These are phyloP conservation scores for Oryctes rhinoceros DNA, from an alignment of 1,140 invertebrate species.

Conservation along the genomic window DNA sequence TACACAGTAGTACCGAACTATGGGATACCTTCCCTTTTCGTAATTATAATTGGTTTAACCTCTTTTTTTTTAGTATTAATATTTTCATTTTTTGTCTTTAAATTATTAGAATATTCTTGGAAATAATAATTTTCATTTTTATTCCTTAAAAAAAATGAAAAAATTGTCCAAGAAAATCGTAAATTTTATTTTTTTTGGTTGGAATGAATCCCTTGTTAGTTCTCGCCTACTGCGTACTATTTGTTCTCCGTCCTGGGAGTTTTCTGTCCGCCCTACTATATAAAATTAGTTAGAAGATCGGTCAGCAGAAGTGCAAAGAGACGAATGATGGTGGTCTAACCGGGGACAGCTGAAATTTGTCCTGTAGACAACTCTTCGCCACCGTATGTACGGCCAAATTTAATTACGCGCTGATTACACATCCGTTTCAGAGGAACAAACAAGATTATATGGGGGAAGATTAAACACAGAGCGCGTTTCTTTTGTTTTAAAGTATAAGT, in stretches of 20 bases:
- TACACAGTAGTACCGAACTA: too few species aligned
- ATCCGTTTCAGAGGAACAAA: background rate
- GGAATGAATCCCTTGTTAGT: background rate
- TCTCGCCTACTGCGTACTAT: background rate
- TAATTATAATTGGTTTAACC: too few species aligned
- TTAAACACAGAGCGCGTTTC: background rate
- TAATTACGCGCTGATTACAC: slow-evolving; percentile 6
- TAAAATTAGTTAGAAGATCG: slow-evolving; percentile 4
- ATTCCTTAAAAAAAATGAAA: background rate
- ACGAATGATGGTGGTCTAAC: slow-evolving; percentile 17
- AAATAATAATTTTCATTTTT: too few species aligned
- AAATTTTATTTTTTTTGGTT: background rate
- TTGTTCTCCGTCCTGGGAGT: slow-evolving; percentile 6
- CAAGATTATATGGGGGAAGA: slow-evolving; percentile 8
- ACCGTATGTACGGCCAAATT: background rate
- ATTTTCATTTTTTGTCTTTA: too few species aligned
- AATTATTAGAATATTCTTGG: too few species aligned
- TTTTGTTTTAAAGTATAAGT: background rate
- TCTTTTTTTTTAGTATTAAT: too few species aligned
- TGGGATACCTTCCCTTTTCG: too few species aligned
- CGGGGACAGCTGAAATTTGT: slow-evolving; percentile 11
- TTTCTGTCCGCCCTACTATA: background rate
- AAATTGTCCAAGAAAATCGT: too few species aligned
- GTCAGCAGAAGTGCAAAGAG: slow-evolving; percentile 8
- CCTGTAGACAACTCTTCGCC: background rate